A percentile compares a stretch with the other conserved stretches of the same genome.
These are phyloP conservation scores for Pristionchus fissidentatus DNA, from an alignment of 2,888 invertebrate genomes.

Conservation along the genomic window DNA sequence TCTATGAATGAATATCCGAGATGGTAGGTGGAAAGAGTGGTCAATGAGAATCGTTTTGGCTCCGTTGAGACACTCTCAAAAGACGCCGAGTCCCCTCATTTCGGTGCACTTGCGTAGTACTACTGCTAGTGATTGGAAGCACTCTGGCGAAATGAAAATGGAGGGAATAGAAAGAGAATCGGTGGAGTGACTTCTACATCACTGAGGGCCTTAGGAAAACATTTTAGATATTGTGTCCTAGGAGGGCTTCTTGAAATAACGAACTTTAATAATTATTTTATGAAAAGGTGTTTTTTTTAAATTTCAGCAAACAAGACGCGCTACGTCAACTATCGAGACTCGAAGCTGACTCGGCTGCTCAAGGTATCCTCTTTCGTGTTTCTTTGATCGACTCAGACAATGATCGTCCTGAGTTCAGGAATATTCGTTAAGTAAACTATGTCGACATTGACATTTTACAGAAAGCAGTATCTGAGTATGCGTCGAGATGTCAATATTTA, in stretches of 20 bases:
- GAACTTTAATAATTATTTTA: no score
- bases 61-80: no score
- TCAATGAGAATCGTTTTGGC: no score
- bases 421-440: not conserved
- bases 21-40: no score
- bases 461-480: not conserved
- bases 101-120: not conserved
- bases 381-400: not conserved
- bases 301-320: slow-evolving; percentile 74
- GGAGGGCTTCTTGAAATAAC: no score
- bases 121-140: not conserved
- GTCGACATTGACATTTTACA: not conserved
- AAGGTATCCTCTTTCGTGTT: slow-evolving; percentile 76
- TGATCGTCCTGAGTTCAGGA: not conserved
- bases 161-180: slow-evolving; percentile 6
- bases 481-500: not conserved
- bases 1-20: no score
- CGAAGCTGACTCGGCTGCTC: slow-evolving; percentile 90
- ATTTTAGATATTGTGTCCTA: no score
- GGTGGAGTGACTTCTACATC: no score
- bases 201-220: no score
- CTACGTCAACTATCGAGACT: slow-evolving; percentile 95
- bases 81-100: no score
- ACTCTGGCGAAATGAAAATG: slow-evolving; percentile 32
- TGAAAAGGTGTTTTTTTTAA: not conserved